phyloP scores from a whole-genome alignment of 2,113 vertebrate genomes.

The Dunckerocampus dactyliophorus region DNA sequence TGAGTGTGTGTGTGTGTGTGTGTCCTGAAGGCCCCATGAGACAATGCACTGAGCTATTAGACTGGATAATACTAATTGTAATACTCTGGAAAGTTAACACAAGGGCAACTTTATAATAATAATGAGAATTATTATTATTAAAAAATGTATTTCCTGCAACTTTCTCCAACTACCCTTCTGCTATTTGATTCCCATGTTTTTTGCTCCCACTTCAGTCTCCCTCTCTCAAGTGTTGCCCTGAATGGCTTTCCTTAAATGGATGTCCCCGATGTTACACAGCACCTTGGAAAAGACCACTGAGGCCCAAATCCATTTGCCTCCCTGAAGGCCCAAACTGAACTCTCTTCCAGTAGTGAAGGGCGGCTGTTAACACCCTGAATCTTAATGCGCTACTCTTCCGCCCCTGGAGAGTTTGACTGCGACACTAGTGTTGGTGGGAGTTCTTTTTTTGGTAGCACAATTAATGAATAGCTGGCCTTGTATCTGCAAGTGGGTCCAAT shows the following conservation, averaged over 20 bases:
- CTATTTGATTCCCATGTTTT: background rate
- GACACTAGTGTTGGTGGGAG: conserved; percentile 6
- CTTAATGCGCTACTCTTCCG: conserved; percentile 32
- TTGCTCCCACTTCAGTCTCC: conserved; percentile 4
- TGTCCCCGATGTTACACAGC: conserved; percentile 24
- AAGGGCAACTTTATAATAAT: too few relatives aligned
- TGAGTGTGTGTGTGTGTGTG: too few relatives aligned
- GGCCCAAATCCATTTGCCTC: conserved; percentile 35
- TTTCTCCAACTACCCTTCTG: conserved; percentile 10
- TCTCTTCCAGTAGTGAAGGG: conserved; percentile 22
- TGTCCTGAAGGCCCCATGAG: too few relatives aligned
- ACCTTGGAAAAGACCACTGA: conserved; percentile 27
- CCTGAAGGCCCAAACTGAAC: conserved; percentile 19
- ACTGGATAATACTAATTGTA: too few relatives aligned
- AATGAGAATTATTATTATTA: too few relatives aligned
- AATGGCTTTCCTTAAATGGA: conserved; percentile 62
- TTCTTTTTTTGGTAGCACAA: conserved; percentile 48
- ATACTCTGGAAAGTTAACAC: too few relatives aligned
- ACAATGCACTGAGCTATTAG: too few relatives aligned
- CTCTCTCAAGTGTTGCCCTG: conserved; percentile 47
- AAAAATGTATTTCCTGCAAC: conserved; percentile 1
- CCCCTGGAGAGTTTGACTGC: conserved; percentile 13
- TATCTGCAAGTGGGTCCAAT: conserved; percentile 49
- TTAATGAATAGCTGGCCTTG: conserved; percentile 42
- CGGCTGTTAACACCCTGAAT: conserved; percentile 20